Percentiles rank a stretch among this genome's conserved stretches.
These are phyloP conservation scores for Lasioglossum baleicum DNA, from an alignment of 1,140 invertebrate genomes.

Conservation along the genomic window DNA sequence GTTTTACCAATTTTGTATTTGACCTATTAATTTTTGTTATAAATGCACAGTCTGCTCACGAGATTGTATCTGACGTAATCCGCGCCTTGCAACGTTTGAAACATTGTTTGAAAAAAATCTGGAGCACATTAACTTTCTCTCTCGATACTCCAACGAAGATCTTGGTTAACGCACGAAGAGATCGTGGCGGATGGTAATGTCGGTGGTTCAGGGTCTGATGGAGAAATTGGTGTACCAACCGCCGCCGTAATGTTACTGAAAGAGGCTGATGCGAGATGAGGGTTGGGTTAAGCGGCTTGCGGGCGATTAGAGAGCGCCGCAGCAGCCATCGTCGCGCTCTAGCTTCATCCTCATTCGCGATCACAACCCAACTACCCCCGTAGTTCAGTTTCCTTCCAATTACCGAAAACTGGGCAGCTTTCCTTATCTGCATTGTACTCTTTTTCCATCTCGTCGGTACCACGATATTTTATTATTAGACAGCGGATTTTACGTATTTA, in stretches of 20 bases:
- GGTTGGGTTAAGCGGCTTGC: conserved; percentile 69
- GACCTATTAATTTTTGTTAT: no score
- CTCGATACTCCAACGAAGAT: conserved; percentile 24
- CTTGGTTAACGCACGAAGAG: conserved; percentile 26
- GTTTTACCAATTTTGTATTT: no score
- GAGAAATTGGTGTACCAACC: conserved; percentile 57
- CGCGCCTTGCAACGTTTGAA: no score
- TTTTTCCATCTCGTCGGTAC: neutral
- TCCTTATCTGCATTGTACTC: neutral
- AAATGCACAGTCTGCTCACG: no score
- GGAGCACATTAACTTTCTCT: conserved; percentile 35
- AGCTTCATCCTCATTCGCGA: conserved; percentile 62
- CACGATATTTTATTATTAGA: neutral
- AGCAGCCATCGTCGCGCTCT: conserved; percentile 54
- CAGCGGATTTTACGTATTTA: no score
- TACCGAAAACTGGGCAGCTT: conserved; percentile 5
- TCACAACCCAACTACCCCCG: conserved; percentile 56
- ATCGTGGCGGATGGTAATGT: conserved; percentile 40
- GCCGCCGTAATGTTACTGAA: conserved; percentile 33
- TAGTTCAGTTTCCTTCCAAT: conserved; percentile 56
- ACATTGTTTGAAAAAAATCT: neutral
- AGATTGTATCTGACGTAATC: no score
- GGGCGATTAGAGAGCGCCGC: conserved; percentile 69
- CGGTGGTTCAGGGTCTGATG: conserved; percentile 29
- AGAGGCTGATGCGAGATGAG: conserved; percentile 18